Percentiles rank a stretch among this genome's conserved stretches.
Evolutionary conservation across 2,888 invertebrate species (phyloP).

Genomic region (Drosophila aldrichi): DNA sequence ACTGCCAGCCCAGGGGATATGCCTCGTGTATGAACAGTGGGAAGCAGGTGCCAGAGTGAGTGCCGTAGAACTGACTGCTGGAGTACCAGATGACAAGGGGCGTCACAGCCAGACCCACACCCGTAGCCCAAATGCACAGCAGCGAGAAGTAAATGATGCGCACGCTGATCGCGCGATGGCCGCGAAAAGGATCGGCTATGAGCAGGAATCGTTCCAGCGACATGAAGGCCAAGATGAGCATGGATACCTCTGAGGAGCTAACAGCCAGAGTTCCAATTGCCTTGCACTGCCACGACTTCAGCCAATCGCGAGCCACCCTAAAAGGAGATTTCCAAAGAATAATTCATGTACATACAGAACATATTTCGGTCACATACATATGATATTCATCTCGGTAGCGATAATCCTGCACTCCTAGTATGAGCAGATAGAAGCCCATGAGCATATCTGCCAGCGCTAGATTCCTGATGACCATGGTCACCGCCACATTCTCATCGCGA

Average conservation of each 20-base stretch:
- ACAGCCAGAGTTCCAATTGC: constrained; percentile 88
- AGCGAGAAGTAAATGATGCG: constrained; percentile 86
- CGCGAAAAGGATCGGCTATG: constrained; percentile 88
- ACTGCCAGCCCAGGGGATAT: constrained; percentile 89
- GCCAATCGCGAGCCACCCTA: constrained; percentile 88
- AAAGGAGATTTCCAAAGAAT: background rate
- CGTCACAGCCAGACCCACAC: constrained; percentile 88
- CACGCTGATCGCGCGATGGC: constrained; percentile 86
- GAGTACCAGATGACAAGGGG: constrained; percentile 88
- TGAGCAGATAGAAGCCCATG: constrained; percentile 89
- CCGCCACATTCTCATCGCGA: constrained; percentile 88
- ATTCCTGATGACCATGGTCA: constrained; percentile 88
- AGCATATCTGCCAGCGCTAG: constrained; percentile 89
- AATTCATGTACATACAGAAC: background rate
- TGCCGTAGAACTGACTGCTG: constrained; percentile 88
- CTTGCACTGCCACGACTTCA: constrained; percentile 89
- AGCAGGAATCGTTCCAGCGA: constrained; percentile 89
- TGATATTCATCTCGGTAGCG: constrained; percentile 87
- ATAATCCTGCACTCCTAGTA: constrained; percentile 88
- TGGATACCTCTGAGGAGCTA: constrained; percentile 89
- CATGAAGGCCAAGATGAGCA: constrained; percentile 89
- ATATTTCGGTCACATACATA: constrained; percentile 63
- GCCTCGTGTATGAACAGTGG: constrained; percentile 90
- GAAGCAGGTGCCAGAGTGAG: constrained; percentile 89
- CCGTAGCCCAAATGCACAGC: constrained; percentile 87